Conservation (phyloP, 2,113 vertebrate genomes). For the Malurus elegans region DNA sequence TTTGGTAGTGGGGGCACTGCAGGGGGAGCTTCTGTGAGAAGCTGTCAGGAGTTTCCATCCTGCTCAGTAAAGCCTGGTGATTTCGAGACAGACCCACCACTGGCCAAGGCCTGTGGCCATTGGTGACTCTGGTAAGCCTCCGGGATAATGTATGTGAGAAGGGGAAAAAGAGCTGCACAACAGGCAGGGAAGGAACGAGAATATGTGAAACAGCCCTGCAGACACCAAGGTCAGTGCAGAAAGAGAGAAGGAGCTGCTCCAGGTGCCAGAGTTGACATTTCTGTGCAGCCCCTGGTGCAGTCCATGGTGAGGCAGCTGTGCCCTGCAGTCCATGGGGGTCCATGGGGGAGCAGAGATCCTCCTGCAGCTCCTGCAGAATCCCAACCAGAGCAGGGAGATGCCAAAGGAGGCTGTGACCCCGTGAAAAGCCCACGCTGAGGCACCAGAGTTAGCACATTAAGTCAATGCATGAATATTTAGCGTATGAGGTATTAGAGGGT, state of each 20-base stretch:
- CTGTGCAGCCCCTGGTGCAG: neutral
- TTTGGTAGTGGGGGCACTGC: neutral
- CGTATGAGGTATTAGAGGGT: neutral
- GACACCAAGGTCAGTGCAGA: no score
- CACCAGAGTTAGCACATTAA: neutral
- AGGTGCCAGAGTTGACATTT: fast-evolving
- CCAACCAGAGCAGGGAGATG: neutral
- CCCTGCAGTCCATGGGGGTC: neutral
- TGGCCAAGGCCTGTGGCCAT: neutral
- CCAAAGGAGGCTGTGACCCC: neutral
- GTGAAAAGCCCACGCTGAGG: fast-evolving
- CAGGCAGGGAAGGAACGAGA: neutral
- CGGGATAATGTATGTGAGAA: neutral
- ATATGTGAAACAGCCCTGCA: neutral
- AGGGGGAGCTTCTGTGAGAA: neutral
- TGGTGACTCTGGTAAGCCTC: neutral
- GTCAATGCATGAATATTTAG: neutral
- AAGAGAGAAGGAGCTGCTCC: neutral
- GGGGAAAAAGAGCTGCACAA: neutral
- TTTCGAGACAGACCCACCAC: neutral
- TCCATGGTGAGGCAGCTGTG: neutral
- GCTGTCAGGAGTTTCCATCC: neutral
- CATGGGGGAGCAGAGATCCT: neutral
- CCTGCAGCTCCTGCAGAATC: neutral
- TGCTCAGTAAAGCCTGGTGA: neutral